Percentiles rank a stretch among this genome's conserved stretches.
Conservation (phyloP, 2,797 vertebrate species). For the Spizella passerina region DNA sequence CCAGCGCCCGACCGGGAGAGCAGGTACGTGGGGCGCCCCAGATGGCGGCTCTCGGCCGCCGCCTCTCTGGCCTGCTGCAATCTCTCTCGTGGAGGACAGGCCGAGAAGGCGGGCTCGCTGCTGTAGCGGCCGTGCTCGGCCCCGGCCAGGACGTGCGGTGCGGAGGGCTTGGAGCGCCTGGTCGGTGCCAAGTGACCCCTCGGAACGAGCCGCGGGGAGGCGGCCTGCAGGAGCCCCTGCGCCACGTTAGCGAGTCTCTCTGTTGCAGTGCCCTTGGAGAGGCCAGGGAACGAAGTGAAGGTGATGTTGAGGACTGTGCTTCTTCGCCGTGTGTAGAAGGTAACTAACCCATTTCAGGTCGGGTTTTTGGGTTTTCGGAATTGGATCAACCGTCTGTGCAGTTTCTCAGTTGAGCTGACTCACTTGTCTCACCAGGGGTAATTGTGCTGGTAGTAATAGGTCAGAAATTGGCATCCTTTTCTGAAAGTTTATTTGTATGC, state of each 20-base stretch:
- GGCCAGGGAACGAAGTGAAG: not conserved
- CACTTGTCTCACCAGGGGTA: not conserved
- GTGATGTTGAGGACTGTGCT: constrained; percentile 69
- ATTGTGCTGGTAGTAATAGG: not conserved
- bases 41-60: not conserved
- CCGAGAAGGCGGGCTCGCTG: too few relatives aligned
- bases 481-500: not conserved
- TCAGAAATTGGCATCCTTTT: not conserved
- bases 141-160: not conserved
- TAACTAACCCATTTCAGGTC: constrained; percentile 7
- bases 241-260: rapidly evolving
- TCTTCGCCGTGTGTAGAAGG: constrained; percentile 78
- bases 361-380: not conserved
- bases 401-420: not conserved
- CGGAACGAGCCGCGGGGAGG: rapidly evolving
- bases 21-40: constrained; percentile 46
- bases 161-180: not conserved
- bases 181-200: not conserved
- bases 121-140: not conserved
- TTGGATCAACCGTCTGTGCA: not conserved
- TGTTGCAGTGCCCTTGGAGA: constrained; percentile 56
- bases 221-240: rapidly evolving
- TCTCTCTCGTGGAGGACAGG: not conserved
- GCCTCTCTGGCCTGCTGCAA: not conserved
- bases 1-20: constrained; percentile 33